phyloP scores from a whole-genome alignment of 2,888 invertebrate species.

The Coelopa pilipes region DNA sequence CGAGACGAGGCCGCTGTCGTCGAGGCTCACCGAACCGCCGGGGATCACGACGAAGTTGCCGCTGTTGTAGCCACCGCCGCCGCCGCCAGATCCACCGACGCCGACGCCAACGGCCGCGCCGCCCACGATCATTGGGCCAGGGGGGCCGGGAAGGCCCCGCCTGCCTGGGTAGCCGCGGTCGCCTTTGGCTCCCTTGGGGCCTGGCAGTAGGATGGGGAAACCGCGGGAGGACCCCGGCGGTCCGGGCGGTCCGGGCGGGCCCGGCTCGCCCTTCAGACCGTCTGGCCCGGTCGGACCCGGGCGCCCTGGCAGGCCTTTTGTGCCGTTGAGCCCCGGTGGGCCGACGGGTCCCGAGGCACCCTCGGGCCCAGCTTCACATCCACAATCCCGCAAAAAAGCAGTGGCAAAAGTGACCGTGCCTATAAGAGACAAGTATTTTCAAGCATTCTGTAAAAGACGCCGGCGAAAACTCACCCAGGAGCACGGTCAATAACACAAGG shows the following conservation, averaged over 20 bases:
- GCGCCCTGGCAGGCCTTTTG: not conserved
- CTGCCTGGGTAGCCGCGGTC: not conserved
- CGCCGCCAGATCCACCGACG: too few relatives aligned
- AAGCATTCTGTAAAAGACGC: not conserved
- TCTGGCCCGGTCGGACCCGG: not conserved
- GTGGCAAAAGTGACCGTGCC: constrained; percentile 16
- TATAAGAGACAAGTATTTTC: not conserved
- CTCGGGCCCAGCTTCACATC: constrained; percentile 27
- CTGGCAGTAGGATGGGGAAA: not conserved
- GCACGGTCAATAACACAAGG: not conserved
- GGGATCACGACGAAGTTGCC: not conserved
- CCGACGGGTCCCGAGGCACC: constrained; percentile 18
- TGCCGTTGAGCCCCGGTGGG: not conserved
- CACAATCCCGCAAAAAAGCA: constrained; percentile 16
- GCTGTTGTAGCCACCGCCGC: not conserved
- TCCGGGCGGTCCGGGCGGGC: not conserved
- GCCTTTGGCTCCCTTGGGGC: not conserved
- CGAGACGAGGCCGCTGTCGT: not conserved
- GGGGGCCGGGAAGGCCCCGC: not conserved
- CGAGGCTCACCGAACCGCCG: not conserved
- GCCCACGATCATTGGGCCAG: too few relatives aligned
- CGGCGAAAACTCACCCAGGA: not conserved
- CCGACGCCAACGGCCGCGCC: too few relatives aligned
- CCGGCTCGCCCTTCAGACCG: not conserved
- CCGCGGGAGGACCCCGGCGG: not conserved